Base-by-base conservation (phyloP, 2,113 vertebrate species). In the Macquaria ambigua region DNA sequence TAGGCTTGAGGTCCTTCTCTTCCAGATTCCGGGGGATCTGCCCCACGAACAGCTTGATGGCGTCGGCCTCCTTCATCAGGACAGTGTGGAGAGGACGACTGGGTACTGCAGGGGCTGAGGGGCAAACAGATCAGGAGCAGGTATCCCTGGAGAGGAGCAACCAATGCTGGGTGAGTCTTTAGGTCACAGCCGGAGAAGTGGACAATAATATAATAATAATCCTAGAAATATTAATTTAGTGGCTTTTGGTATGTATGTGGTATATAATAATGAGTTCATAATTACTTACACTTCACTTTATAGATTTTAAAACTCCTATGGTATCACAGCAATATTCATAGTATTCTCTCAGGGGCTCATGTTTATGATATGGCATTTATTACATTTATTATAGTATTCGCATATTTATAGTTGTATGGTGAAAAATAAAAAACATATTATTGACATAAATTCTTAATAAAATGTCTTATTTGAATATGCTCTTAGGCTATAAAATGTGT, bases 1-100 rank as follows among this genome's bases (percentile, higher is more conserved):
- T 97, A 28, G 97, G 97, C 43, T 97, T 97, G 77, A 98, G 97
- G 90, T 98, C 97, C 93, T 97, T 97, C 92, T 98, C 97, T 88
- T 98, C 97, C 94, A 98, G 96, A 94, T 98, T 97, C 90, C 97
- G 95, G 78, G 97, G 97, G 93, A 98, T 98, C 94, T 98, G 97
- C 90, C 97, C 97, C 92, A 98, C 96, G 91, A 98, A 98, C 87
- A 98, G 96, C 96, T 98, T 98, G 94, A 98, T 98, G 87, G 98
- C 97, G 93, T 98, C 98, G n/a, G 97, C 96, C 90, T 99, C 97
- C 97, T 98, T 98, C 98, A 98, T 98, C 89, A 89, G 94, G 95
- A 96, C 94, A 95, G 94, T 90, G 92, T 84, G 79, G 94, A 93
- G 92, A 94, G 92, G 89, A 87, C 25, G 64, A 83, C 77, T 82